phyloP scores from a whole-genome alignment of 2,888 invertebrate species.

The Empis stercorea region DNA sequence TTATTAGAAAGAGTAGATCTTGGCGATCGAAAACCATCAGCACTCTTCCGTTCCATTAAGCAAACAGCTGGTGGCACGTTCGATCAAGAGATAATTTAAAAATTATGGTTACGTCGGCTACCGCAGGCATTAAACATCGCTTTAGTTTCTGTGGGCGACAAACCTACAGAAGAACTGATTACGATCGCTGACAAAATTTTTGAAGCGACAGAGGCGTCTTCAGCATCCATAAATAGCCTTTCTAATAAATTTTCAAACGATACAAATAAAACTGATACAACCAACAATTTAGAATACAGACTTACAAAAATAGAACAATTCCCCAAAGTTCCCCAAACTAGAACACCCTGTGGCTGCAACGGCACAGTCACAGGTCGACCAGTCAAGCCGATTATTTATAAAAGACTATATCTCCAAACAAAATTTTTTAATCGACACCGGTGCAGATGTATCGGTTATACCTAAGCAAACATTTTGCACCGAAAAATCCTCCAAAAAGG shows the following conservation, averaged over 20 bases:
- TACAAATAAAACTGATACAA: too few relatives aligned
- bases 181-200: slow-evolving; percentile 3
- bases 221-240: too few relatives aligned
- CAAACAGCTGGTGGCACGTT: slow-evolving; percentile 2
- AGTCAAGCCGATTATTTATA: not conserved
- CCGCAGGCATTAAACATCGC: slow-evolving; percentile 6
- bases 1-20: slow-evolving; percentile 4
- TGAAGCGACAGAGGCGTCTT: not conserved
- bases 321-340: not conserved
- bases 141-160: slow-evolving; percentile 1
- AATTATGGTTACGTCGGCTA: slow-evolving; percentile 2
- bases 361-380: not conserved
- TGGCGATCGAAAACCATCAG: slow-evolving; percentile 2
- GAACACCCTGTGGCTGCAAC: not conserved
- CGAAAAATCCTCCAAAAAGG: not conserved
- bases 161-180: slow-evolving; percentile 1
- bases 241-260: too few relatives aligned
- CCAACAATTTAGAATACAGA: too few relatives aligned
- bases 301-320: too few relatives aligned
- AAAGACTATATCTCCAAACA: not conserved
- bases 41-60: slow-evolving; percentile 1
- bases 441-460: not conserved
- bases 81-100: not conserved
- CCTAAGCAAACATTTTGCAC: not conserved
- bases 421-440: not conserved